Conservation (phyloP, 1,140 invertebrate genomes). For the Caenorhabditis remanei region DNA sequence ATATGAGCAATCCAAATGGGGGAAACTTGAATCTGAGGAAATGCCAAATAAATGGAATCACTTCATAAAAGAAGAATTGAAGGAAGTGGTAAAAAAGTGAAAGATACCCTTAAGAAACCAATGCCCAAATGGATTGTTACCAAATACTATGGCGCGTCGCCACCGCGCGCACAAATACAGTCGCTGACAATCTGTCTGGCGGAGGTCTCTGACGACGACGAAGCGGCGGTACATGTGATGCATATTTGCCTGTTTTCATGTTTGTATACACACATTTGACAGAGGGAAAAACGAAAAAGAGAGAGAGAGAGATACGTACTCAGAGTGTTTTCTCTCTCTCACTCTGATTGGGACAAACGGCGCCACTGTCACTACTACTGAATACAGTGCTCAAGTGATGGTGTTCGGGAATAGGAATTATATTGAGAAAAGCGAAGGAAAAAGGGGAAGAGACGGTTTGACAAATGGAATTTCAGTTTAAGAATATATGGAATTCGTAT, state of each 20-base stretch:
- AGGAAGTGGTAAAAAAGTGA: neutral
- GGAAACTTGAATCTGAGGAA: too few species aligned
- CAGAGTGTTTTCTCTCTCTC: neutral
- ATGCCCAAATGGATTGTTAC: neutral
- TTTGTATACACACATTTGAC: conserved; percentile 34
- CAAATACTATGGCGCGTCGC: neutral
- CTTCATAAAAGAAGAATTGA: too few species aligned
- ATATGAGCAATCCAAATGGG: too few species aligned
- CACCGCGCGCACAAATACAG: conserved; percentile 3
- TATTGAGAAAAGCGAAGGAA: too few species aligned
- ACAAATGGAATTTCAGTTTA: too few species aligned
- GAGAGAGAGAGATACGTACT: neutral
- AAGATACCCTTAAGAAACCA: neutral
- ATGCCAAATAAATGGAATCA: too few species aligned
- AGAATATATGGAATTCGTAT: too few species aligned
- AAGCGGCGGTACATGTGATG: conserved; percentile 44
- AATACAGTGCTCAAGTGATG: too few species aligned
- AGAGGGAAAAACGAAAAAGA: conserved; percentile 4
- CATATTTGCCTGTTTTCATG: conserved; percentile 53
- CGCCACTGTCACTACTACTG: neutral
- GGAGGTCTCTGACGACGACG: conserved; percentile 14
- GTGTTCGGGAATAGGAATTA: too few species aligned
- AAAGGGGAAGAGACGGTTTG: too few species aligned
- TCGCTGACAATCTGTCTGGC: conserved; percentile 29
- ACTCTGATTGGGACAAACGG: conserved; percentile 18